Conservation (phyloP, 2,113 vertebrate genomes). For the Pheucticus melanocephalus region DNA sequence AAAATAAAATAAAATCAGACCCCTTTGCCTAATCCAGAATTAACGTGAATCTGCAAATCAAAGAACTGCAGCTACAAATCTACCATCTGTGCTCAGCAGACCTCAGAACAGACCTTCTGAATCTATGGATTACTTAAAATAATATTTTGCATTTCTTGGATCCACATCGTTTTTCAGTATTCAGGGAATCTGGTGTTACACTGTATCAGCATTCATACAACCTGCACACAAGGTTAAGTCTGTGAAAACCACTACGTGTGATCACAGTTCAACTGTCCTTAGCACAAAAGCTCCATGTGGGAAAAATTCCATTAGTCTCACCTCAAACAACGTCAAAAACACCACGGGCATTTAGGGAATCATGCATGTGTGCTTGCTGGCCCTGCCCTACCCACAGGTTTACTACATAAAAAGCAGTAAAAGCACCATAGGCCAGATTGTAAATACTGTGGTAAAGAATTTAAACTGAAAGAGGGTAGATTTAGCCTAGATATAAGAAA, state of each 20-base stretch:
- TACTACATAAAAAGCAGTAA: neutral
- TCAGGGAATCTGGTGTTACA: neutral
- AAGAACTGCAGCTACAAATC: neutral
- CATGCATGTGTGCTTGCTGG: neutral
- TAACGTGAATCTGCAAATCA: neutral
- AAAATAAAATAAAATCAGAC: neutral
- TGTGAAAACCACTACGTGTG: neutral
- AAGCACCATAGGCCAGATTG: neutral
- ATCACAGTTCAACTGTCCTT: neutral
- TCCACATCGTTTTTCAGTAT: neutral
- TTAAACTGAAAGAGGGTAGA: neutral
- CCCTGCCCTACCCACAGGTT: neutral
- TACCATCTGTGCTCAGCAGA: slow-evolving; percentile 2
- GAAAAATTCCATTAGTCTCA: neutral
- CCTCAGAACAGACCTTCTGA: neutral
- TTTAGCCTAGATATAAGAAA: neutral
- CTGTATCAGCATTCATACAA: neutral
- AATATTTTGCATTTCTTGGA: neutral
- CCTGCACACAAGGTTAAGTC: neutral
- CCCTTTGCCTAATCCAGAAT: neutral
- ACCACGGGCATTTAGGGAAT: neutral
- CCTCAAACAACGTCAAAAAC: neutral
- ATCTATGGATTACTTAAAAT: neutral
- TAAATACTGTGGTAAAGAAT: neutral
- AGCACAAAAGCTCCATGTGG: neutral